Conservation (phyloP, 2,888 invertebrate genomes). For the Lucinisca nassula region DNA sequence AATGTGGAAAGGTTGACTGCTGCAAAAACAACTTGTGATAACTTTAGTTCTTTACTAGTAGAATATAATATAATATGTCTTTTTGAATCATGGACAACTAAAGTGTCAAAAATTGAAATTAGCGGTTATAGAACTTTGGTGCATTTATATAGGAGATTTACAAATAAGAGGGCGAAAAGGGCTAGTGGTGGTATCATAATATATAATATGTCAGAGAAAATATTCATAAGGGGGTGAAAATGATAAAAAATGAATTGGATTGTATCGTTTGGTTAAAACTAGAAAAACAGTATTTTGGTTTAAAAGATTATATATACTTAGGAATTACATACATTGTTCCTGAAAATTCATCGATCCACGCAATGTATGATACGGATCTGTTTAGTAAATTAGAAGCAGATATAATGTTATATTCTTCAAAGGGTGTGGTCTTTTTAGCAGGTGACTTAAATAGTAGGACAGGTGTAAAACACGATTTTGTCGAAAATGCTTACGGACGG, state of each 20-base stretch:
- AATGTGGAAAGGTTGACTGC: not conserved
- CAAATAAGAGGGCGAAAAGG: not conserved
- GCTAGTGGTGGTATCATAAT: not conserved
- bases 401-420: conserved; percentile 3
- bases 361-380: not conserved
- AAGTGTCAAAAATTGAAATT: not conserved
- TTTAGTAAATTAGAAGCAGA: conserved; percentile 19
- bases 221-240: not conserved
- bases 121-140: not conserved
- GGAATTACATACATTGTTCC: conserved; percentile 21
- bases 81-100: not conserved
- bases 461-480: not conserved
- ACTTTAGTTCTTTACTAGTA: not conserved
- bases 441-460: conserved; percentile 22
- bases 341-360: conserved; percentile 4
- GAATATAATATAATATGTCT: not conserved
- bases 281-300: not conserved
- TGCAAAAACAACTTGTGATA: not conserved
- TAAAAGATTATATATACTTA: conserved; percentile 3
- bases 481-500: not conserved
- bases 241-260: not conserved
- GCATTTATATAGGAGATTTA: not conserved
- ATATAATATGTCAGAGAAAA: not conserved
- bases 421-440: not conserved
- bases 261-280: not conserved